Percentiles rank a stretch among this genome's conserved stretches.
Conservation (phyloP, 2,113 vertebrate species). For the Hucho hucho region DNA sequence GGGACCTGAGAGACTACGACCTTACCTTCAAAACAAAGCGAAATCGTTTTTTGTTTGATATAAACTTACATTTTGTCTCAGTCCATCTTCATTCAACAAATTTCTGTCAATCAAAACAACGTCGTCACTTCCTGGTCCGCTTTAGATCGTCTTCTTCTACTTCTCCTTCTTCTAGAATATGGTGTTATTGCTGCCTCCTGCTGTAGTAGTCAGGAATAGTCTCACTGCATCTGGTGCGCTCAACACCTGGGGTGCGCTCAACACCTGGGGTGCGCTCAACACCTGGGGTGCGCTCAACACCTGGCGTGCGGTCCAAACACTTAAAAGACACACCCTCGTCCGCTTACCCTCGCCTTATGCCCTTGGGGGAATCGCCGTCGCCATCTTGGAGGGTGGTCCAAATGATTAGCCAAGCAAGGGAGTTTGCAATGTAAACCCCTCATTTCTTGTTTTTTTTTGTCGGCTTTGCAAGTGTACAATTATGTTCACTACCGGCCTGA, state of each 20-base stretch:
- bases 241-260: too few relatives aligned
- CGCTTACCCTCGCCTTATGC: too few relatives aligned
- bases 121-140: background rate
- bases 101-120: background rate
- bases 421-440: too few relatives aligned
- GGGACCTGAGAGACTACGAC: background rate
- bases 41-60: background rate
- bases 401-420: too few relatives aligned
- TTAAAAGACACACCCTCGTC: too few relatives aligned
- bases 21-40: background rate
- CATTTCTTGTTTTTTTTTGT: too few relatives aligned
- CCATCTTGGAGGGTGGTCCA: too few relatives aligned
- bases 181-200: background rate
- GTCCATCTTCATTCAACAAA: background rate
- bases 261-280: background rate
- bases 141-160: background rate
- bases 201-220: background rate
- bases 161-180: background rate
- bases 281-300: too few relatives aligned
- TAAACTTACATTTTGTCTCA: background rate
- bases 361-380: too few relatives aligned
- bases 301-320: too few relatives aligned
- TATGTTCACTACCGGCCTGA: too few relatives aligned
- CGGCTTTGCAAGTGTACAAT: too few relatives aligned
- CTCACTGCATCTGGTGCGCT: background rate